Percentiles rank a stretch among this genome's conserved stretches.
Evolutionary conservation across 2,888 invertebrate genomes (phyloP).

Genomic region (Neoitamus cyanurus): DNA sequence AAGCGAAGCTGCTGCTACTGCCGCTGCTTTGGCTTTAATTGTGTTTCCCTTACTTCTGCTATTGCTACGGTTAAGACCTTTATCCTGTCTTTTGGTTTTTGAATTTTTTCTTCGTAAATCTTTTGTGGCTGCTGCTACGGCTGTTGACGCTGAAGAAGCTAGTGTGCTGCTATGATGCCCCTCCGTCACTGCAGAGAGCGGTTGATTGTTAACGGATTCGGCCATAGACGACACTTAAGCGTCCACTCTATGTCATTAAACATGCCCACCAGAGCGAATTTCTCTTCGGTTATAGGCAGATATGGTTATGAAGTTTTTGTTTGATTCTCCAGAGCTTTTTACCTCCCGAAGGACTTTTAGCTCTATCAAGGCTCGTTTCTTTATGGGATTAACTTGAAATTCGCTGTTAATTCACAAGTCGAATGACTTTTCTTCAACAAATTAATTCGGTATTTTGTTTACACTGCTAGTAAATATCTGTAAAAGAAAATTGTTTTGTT

Average conservation of each 20-base stretch:
- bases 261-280: conserved; percentile 59
- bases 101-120: conserved; percentile 49
- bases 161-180: conserved; percentile 66
- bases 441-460: background rate
- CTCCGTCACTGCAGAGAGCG: conserved; percentile 80
- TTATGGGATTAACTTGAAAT: background rate
- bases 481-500: background rate
- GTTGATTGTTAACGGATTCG: conserved; percentile 85
- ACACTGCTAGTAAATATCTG: background rate
- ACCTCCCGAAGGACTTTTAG: background rate
- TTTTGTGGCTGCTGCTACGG: conserved; percentile 54
- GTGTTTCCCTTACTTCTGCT: conserved; percentile 52
- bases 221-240: conserved; percentile 90
- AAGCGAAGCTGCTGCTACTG: conserved; percentile 51
- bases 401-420: background rate
- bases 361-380: background rate
- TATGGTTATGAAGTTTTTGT: background rate
- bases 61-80: conserved; percentile 38
- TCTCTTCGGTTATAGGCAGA: conserved; percentile 32
- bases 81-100: conserved; percentile 19
- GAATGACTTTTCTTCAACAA: background rate
- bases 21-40: conserved; percentile 46
- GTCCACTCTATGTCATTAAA: conserved; percentile 70
- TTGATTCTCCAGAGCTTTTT: background rate
- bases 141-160: conserved; percentile 51